Conservation (phyloP, 2,113 vertebrate species). For the Toxostoma redivivum region DNA sequence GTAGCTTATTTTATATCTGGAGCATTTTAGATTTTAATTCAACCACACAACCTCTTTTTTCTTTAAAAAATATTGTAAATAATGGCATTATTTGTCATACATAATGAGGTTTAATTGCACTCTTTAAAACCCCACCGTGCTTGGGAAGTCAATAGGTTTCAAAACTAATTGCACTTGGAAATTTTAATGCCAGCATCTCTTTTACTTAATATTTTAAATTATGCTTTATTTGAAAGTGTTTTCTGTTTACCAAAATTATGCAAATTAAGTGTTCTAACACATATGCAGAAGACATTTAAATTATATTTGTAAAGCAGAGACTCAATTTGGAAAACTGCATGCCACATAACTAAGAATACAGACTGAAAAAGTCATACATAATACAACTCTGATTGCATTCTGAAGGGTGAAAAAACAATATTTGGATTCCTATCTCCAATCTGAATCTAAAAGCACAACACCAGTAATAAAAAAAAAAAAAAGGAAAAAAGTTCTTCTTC, state of each 20-base stretch:
- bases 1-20: neutral
- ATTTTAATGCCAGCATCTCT: neutral
- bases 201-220: neutral
- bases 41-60: neutral
- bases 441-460: neutral
- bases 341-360: neutral
- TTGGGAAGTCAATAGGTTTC: neutral
- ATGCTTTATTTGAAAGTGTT: neutral
- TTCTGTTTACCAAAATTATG: neutral
- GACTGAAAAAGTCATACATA: neutral
- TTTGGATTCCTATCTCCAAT: neutral
- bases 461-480: neutral
- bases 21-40: neutral
- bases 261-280: neutral
- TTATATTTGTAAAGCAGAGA: neutral
- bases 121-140: neutral
- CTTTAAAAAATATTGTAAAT: neutral
- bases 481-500: neutral
- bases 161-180: neutral
- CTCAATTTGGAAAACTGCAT: neutral
- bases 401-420: neutral
- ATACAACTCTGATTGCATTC: neutral
- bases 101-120: constrained; percentile 16
- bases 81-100: neutral
- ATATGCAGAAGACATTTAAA: neutral